Evolutionary conservation across 2,113 vertebrate genomes (phyloP).

Genomic region (Polyodon spathula): DNA sequence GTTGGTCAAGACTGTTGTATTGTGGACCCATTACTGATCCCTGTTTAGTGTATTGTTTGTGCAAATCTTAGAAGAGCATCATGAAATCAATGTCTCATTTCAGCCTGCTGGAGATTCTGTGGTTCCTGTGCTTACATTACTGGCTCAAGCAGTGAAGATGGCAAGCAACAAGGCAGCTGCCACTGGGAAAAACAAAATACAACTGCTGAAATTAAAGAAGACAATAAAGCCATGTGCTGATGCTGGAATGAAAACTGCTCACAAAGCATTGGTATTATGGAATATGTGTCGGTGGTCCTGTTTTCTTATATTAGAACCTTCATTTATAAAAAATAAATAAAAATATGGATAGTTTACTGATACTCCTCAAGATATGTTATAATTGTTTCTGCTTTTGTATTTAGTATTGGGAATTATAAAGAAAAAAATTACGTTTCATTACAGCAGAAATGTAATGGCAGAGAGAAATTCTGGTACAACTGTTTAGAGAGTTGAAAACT

Average conservation of each 20-base stretch:
- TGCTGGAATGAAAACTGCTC: background rate
- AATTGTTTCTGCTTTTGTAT: too few relatives aligned
- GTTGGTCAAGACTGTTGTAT: too few relatives aligned
- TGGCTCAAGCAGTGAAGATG: background rate
- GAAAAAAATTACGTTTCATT: too few relatives aligned
- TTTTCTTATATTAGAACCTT: constrained; percentile 1
- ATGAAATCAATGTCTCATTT: background rate
- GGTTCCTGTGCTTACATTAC: background rate
- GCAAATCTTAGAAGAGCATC: too few relatives aligned
- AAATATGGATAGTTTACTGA: background rate
- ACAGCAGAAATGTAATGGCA: too few relatives aligned
- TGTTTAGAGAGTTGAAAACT: too few relatives aligned
- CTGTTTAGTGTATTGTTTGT: too few relatives aligned
- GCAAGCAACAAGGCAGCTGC: background rate
- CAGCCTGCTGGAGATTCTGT: background rate
- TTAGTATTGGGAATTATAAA: too few relatives aligned
- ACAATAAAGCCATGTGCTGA: background rate
- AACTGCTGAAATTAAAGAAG: constrained; percentile 2
- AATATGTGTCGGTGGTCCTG: too few relatives aligned
- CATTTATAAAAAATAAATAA: background rate
- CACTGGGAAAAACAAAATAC: background rate
- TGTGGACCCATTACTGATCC: too few relatives aligned
- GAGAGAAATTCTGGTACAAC: too few relatives aligned
- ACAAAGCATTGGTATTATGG: background rate
- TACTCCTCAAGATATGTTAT: too few relatives aligned